Conservation (phyloP, 2,113 vertebrate species). For the Muntiacus muntjak region DNA sequence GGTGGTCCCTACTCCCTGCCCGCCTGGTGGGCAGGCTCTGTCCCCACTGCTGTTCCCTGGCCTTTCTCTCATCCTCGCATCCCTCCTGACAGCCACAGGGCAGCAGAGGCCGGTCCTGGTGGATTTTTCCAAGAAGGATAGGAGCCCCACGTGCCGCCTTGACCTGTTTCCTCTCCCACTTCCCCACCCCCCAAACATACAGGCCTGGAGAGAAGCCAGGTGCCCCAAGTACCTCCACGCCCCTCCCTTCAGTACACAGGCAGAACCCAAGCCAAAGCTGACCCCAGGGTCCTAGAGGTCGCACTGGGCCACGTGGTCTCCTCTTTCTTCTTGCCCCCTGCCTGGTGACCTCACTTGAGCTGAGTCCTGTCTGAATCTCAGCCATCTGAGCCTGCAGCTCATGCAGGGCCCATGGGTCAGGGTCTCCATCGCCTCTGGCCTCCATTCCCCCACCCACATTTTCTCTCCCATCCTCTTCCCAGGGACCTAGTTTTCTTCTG, state of each 20-base stretch:
- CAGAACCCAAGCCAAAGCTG: background rate
- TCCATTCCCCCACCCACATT: accelerated
- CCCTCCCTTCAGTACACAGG: too few species aligned
- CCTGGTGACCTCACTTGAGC: background rate
- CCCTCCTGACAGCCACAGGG: background rate
- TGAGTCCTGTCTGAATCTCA: background rate
- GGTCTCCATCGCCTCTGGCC: background rate
- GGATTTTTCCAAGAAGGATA: background rate
- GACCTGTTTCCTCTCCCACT: background rate
- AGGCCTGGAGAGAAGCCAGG: background rate
- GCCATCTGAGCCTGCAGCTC: background rate
- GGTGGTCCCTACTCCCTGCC: accelerated
- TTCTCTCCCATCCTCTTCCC: background rate
- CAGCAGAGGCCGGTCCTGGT: background rate
- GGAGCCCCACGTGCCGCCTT: background rate
- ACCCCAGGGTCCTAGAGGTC: background rate
- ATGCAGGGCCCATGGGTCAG: background rate
- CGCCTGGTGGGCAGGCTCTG: background rate
- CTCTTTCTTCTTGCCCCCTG: accelerated
- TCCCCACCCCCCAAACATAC: background rate
- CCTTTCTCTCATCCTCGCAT: background rate
- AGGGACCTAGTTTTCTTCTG: background rate
- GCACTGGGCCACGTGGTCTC: accelerated
- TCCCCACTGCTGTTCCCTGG: accelerated
- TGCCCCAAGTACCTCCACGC: accelerated